These are phyloP conservation scores for Galendromus occidentalis DNA, from an alignment of 1,140 invertebrate species.

Conservation along the genomic window DNA sequence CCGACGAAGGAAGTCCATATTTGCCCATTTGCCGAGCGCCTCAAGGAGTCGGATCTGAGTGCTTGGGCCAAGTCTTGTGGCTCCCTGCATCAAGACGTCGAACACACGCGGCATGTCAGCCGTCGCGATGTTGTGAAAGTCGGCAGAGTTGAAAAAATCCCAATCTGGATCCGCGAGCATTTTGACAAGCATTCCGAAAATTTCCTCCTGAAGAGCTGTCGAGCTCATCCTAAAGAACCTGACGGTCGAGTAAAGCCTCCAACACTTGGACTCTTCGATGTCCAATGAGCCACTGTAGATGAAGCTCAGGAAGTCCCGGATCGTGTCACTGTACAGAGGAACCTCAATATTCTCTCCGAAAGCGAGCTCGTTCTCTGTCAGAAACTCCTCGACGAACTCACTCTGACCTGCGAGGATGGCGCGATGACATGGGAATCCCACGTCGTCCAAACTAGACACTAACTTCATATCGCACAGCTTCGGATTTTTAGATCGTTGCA, in stretches of 20 bases:
- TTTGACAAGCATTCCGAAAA: neutral
- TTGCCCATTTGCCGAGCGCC: neutral
- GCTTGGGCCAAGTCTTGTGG: neutral
- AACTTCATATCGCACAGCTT: neutral
- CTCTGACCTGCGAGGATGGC: neutral
- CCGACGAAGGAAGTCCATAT: neutral
- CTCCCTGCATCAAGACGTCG: neutral
- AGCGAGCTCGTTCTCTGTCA: neutral
- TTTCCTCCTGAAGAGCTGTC: neutral
- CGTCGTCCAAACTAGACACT: neutral
- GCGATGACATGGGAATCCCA: neutral
- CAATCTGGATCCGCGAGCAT: neutral
- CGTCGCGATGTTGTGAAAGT: neutral
- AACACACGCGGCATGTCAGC: neutral
- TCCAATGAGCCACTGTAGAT: neutral
- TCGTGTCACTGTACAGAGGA: neutral
- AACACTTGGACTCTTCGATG: neutral
- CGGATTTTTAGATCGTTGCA: neutral
- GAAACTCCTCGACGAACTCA: neutral
- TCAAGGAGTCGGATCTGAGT: neutral
- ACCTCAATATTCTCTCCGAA: neutral
- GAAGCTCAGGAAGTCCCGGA: neutral
- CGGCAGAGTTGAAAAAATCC: neutral
- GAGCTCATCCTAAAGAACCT: neutral
- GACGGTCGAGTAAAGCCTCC: neutral